phyloP scores from a whole-genome alignment of 2,888 invertebrate genomes.

The Chesias legatella region DNA sequence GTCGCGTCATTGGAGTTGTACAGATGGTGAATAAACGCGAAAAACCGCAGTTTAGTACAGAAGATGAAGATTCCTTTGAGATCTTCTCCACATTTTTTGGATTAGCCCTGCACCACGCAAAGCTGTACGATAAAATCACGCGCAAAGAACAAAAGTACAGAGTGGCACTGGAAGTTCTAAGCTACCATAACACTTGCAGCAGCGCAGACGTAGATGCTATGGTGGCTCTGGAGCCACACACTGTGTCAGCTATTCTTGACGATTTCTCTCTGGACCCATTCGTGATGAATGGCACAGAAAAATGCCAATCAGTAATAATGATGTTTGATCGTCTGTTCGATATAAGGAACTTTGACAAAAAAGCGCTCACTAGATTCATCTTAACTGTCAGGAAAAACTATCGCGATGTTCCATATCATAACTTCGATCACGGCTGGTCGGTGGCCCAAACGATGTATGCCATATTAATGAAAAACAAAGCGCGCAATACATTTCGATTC shows the following conservation, averaged over 20 bases:
- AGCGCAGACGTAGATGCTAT: constrained; percentile 83
- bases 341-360: constrained; percentile 82
- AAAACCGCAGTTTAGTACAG: constrained; percentile 77
- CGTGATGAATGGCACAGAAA: constrained; percentile 84
- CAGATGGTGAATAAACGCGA: constrained; percentile 90
- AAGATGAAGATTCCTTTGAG: constrained; percentile 91
- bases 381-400: constrained; percentile 93
- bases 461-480: constrained; percentile 80
- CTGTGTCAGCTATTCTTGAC: constrained; percentile 55
- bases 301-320: constrained; percentile 85
- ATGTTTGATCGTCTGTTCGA: constrained; percentile 90
- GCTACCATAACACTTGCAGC: constrained; percentile 90
- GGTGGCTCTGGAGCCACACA: constrained; percentile 30
- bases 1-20: constrained; percentile 90
- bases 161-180: constrained; percentile 90
- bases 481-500: constrained; percentile 40
- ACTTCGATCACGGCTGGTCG: constrained; percentile 93
- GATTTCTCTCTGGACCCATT: constrained; percentile 87
- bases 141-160: constrained; percentile 91
- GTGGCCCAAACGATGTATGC: constrained; percentile 92
- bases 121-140: constrained; percentile 90
- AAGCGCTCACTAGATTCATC: constrained; percentile 85
- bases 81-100: constrained; percentile 93
- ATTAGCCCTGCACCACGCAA: constrained; percentile 91
- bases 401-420: constrained; percentile 90